Evolutionary conservation across 1,140 invertebrate species (phyloP).

Genomic region (Homarus americanus): DNA sequence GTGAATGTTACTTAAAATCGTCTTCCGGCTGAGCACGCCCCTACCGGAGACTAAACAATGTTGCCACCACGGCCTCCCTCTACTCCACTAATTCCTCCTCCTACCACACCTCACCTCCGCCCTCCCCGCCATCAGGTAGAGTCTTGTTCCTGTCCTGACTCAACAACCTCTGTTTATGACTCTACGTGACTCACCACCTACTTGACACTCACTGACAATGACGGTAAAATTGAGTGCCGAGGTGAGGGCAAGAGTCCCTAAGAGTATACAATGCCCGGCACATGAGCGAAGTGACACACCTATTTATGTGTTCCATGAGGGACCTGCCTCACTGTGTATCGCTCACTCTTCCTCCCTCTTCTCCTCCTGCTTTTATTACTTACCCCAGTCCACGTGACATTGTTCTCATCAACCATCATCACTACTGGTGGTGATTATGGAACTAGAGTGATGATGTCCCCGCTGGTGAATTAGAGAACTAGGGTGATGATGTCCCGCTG

Average conservation of each 20-base stretch:
- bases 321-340: conserved; percentile 28
- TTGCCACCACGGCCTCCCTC: conserved; percentile 48
- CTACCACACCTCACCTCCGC: neutral
- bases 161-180: no score
- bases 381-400: neutral
- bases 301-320: conserved; percentile 68
- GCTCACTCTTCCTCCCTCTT: conserved; percentile 17
- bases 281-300: conserved; percentile 70
- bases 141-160: no score
- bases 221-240: neutral
- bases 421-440: no score
- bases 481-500: no score
- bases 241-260: conserved; percentile 49
- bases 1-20: conserved; percentile 70
- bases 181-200: neutral
- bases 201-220: no score
- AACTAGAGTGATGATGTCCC: no score
- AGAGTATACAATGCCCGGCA: conserved; percentile 67
- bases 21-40: conserved; percentile 63
- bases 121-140: neutral
- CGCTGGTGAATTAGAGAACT: no score
- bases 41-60: conserved; percentile 72
- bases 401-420: neutral
- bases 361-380: neutral
- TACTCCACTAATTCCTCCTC: neutral